These are phyloP conservation scores for Chironomus tepperi DNA, from an alignment of 1,140 invertebrate species.

Conservation along the genomic window DNA sequence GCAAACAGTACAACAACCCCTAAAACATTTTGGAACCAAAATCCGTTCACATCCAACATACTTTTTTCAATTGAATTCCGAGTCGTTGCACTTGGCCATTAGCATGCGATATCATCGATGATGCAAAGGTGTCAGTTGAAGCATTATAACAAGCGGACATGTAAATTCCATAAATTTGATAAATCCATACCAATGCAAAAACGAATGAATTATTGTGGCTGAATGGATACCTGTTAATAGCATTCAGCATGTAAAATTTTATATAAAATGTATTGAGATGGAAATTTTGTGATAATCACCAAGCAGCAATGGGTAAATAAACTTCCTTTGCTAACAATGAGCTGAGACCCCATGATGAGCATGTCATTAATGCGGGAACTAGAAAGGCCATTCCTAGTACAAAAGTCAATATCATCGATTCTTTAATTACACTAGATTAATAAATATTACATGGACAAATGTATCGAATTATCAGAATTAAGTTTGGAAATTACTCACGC, in stretches of 20 bases:
- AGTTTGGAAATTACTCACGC: background rate
- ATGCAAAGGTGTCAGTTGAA: background rate
- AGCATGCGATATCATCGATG: background rate
- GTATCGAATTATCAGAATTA: background rate
- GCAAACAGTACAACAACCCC: background rate
- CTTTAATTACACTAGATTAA: background rate
- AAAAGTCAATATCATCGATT: background rate
- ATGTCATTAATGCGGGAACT: background rate
- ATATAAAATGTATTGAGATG: background rate
- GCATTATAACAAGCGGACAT: background rate
- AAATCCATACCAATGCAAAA: background rate
- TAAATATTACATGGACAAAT: background rate
- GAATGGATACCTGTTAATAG: background rate
- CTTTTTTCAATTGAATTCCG: slow-evolving; percentile 16
- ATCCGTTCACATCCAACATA: background rate
- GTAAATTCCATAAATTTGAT: background rate
- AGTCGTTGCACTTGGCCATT: slow-evolving; percentile 18
- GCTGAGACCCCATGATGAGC: background rate
- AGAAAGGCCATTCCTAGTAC: background rate
- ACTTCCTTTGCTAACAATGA: background rate
- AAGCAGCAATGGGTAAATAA: slow-evolving; percentile 5
- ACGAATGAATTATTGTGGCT: background rate
- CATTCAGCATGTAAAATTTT: background rate
- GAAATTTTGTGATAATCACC: background rate
- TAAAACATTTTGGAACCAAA: background rate